Evolutionary conservation across 2,797 vertebrate species (phyloP), one percentile per base, ranked within the genome.

Genomic region (Tiaroga cobitis): DNA sequence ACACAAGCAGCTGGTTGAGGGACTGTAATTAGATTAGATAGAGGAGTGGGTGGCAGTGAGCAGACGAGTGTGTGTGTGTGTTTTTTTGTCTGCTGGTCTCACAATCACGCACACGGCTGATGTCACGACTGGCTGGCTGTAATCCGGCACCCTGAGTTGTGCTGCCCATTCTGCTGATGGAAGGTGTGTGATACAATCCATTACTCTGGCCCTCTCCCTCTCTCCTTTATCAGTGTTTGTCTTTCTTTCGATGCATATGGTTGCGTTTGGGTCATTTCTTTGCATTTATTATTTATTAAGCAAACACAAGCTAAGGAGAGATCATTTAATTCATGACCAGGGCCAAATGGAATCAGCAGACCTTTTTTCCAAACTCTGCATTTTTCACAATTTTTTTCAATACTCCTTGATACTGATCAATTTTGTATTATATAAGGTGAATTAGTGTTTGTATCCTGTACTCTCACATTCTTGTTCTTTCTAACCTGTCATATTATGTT

Each of bases 41-140:
- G 21, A 32, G 15, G 74, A 67, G 56, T 67, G 56, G 54, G 77
- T 32, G 76, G 77, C 29, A 43, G 51, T 73, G 70, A 26, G 24
- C 26, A 82, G 63, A 72, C 10, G 46, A 37, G 61, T 29, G 26
- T 56, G 56, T 21, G 19, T 26, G 73, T 70, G 67, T 51, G 69
- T 51, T 13, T 80, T 21, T 56, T 32, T 85, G 39, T 75, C 11
- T 41, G 19, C 24, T 61, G 54, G 79, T 85, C 51, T 85, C 75
- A 61, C 34, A 84, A 68, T 85, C 72, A 56, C 34, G 13, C n/a
- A 41, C 61, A 24, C 3, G 32, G 67, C 65, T 82, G 83, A 87
- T 85, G 80, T 82, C 75, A 85, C 19, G 39, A 78, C 80, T 82
- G 83, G 21, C 74, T 85, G 75, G 41, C 46, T 88, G 46, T 75